These are phyloP conservation scores for Drosophila buzzatii DNA, from an alignment of 2,888 invertebrate species.

Conservation along the genomic window DNA sequence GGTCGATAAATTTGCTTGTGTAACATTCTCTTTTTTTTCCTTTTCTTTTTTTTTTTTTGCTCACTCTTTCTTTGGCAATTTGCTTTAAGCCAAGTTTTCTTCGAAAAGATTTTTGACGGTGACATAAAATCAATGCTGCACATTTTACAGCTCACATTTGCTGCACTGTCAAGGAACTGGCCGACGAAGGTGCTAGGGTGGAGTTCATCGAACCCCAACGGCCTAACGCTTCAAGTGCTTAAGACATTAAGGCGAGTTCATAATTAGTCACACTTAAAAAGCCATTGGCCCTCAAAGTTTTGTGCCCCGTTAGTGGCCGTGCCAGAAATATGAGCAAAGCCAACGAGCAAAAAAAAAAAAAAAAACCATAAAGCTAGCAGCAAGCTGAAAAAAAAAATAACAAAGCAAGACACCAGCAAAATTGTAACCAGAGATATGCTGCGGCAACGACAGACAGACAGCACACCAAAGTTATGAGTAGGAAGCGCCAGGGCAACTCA, in stretches of 20 bases:
- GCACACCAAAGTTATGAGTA: slow-evolving; percentile 49
- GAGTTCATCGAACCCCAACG: slow-evolving; percentile 58
- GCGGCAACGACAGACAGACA: slow-evolving; percentile 20
- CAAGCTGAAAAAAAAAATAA: slow-evolving; percentile 4
- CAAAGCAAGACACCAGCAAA: slow-evolving; percentile 7
- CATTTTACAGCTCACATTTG: slow-evolving; percentile 25
- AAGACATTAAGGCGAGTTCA: slow-evolving; percentile 57
- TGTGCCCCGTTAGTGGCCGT: slow-evolving; percentile 64
- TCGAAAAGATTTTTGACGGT: neutral
- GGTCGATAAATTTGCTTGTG: slow-evolving; percentile 35
- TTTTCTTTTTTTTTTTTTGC: slow-evolving; percentile 2
- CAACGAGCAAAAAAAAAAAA: slow-evolving; percentile 32
- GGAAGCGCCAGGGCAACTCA: slow-evolving; percentile 52
- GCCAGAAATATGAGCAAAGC: slow-evolving; percentile 70
- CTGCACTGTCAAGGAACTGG: neutral
- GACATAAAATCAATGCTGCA: slow-evolving; percentile 60
- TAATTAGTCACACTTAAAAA: slow-evolving; percentile 80
- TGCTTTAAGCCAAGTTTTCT: slow-evolving; percentile 41
- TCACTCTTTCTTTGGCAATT: slow-evolving; percentile 8
- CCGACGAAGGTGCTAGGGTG: neutral
- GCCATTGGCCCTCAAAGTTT: slow-evolving; percentile 73
- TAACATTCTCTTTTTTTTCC: slow-evolving; percentile 8
- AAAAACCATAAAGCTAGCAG: slow-evolving; percentile 6
- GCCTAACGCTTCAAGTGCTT: slow-evolving; percentile 57
- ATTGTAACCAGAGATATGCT: slow-evolving; percentile 59